phyloP scores from a whole-genome alignment of 2,888 invertebrate species.

The Exephanes ischioxanthus region DNA sequence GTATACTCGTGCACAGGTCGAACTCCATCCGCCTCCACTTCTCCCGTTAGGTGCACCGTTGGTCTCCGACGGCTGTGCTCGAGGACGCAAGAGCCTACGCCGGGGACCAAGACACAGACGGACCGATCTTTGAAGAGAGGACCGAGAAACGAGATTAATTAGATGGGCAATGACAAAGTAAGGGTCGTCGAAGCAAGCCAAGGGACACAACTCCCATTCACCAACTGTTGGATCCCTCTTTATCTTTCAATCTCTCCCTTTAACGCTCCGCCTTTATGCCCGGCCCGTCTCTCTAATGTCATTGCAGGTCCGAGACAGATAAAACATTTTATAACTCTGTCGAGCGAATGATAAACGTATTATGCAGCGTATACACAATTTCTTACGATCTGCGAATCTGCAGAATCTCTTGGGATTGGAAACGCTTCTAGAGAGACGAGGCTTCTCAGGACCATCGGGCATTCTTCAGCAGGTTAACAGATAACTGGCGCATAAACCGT shows the following conservation, averaged over 20 bases:
- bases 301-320: background rate
- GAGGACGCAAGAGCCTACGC: constrained; percentile 19
- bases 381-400: background rate
- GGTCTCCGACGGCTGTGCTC: constrained; percentile 18
- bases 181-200: constrained; percentile 23
- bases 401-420: no score
- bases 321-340: background rate
- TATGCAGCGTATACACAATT: background rate
- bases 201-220: background rate
- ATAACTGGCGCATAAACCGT: background rate
- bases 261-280: background rate
- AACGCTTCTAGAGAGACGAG: no score
- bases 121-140: constrained; percentile 63
- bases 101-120: constrained; percentile 55
- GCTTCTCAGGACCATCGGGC: no score
- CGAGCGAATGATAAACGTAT: background rate
- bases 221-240: constrained; percentile 6
- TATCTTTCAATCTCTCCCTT: constrained; percentile 19
- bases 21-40: background rate
- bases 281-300: background rate
- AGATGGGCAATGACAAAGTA: constrained; percentile 73
- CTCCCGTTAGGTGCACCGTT: constrained; percentile 43
- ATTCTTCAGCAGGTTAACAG: no score
- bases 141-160: constrained; percentile 74
- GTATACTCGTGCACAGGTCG: constrained; percentile 3